Conservation (phyloP, 2,797 vertebrate species). For the Parauchenoglanis punctatus region DNA sequence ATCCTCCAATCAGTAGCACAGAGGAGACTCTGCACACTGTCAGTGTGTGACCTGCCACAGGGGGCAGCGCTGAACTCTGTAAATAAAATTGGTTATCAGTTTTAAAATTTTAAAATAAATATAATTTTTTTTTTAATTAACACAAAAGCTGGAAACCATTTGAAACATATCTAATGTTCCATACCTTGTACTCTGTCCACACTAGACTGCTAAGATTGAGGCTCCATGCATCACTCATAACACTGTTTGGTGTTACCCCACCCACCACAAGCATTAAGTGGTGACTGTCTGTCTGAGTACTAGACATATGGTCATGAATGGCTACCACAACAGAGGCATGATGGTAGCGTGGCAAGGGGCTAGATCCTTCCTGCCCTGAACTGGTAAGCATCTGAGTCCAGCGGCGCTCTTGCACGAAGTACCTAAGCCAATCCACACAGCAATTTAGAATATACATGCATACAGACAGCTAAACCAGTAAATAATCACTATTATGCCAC, state of each 20-base stretch:
- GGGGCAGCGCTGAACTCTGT: conserved; percentile 78
- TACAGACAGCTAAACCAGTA: background rate
- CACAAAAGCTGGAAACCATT: background rate
- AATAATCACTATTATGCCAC: background rate
- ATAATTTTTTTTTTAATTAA: background rate
- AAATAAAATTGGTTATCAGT: background rate
- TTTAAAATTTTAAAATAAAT: no score
- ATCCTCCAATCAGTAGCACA: conserved; percentile 88
- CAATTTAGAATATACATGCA: background rate
- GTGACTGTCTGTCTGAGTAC: conserved; percentile 70
- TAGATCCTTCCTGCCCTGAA: conserved; percentile 79
- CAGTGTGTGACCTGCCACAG: conserved; percentile 86
- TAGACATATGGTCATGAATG: conserved; percentile 66
- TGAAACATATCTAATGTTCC: background rate
- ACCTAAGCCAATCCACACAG: conserved; percentile 70
- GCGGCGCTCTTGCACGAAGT: conserved; percentile 81
- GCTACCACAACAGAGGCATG: conserved; percentile 83
- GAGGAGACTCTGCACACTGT: conserved; percentile 81
- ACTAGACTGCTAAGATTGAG: conserved; percentile 88
- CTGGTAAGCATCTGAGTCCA: conserved; percentile 93
- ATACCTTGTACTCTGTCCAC: conserved; percentile 87
- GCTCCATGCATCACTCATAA: conserved; percentile 86
- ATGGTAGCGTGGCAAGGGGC: conserved; percentile 84
- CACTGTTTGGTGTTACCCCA: conserved; percentile 79
- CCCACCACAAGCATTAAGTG: conserved; percentile 88